These are phyloP conservation scores for Argynnis bischoffii DNA, from an alignment of 2,888 invertebrate species.

Conservation along the genomic window DNA sequence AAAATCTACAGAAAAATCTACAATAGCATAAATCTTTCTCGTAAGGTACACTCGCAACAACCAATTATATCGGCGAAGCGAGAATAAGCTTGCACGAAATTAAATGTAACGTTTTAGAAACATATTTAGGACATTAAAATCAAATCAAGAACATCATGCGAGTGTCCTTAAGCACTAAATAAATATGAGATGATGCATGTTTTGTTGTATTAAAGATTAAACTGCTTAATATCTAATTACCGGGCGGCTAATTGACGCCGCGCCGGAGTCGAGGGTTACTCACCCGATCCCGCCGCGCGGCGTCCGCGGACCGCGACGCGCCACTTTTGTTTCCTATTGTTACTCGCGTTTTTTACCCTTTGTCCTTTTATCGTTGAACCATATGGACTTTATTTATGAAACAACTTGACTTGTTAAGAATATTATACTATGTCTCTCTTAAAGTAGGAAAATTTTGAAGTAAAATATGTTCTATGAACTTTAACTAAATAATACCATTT, in stretches of 20 bases:
- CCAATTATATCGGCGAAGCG: too few relatives aligned
- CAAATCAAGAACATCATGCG: not conserved
- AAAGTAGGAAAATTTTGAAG: too few relatives aligned
- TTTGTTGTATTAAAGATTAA: constrained; percentile 1
- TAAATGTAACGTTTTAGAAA: too few relatives aligned
- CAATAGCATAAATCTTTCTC: too few relatives aligned
- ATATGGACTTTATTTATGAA: not conserved
- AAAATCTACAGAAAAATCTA: too few relatives aligned
- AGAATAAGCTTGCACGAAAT: too few relatives aligned
- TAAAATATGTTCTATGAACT: too few relatives aligned
- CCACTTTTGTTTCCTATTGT: constrained; percentile 13
- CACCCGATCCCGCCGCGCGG: constrained; percentile 4
- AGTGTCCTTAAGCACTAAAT: not conserved
- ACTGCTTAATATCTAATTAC: constrained; percentile 4
- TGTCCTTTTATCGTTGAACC: constrained; percentile 14
- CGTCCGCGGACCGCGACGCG: not conserved
- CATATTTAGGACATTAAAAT: too few relatives aligned
- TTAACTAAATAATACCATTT: not conserved
- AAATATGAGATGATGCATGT: constrained; percentile 1
- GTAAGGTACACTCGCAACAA: too few relatives aligned
- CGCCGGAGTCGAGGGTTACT: constrained; percentile 5
- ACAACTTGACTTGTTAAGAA: too few relatives aligned
- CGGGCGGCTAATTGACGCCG: constrained; percentile 12
- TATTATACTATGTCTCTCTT: too few relatives aligned
- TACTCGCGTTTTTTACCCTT: constrained; percentile 14